Evolutionary conservation across 2,113 vertebrate genomes (phyloP).

Genomic region (Ramphastos sulfuratus): DNA sequence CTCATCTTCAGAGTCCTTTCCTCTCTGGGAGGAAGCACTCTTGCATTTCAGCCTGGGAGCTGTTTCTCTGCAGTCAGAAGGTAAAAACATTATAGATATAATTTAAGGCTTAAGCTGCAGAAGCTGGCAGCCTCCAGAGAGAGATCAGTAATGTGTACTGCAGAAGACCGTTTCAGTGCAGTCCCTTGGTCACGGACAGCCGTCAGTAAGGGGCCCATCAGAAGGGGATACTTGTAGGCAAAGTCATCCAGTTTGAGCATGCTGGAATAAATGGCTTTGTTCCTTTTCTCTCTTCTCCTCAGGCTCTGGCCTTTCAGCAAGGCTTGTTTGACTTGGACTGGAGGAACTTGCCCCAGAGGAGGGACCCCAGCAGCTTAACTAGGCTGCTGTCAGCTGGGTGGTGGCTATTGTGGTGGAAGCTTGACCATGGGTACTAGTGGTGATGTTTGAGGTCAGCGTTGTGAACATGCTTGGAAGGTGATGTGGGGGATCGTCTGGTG

Average conservation of each 20-base stretch:
- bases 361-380: rapidly evolving
- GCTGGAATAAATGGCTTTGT: not conserved
- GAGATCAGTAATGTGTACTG: not conserved
- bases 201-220: slow-evolving; percentile 16
- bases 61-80: slow-evolving; percentile 22
- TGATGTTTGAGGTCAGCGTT: not conserved
- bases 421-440: not conserved
- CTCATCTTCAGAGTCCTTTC: not conserved
- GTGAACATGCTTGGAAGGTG: not conserved
- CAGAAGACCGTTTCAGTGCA: not conserved
- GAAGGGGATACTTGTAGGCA: not conserved
- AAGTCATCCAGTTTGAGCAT: not conserved
- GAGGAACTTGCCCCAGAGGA: not conserved
- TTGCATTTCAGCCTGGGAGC: not conserved
- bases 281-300: not conserved
- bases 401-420: not conserved
- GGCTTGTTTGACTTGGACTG: not conserved
- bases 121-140: slow-evolving; percentile 17
- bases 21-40: not conserved
- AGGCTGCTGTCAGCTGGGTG: not conserved
- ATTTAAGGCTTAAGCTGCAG: slow-evolving; percentile 14
- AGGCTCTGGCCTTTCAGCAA: not conserved
- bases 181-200: not conserved
- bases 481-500: rapidly evolving
- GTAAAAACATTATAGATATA: slow-evolving; percentile 32